Base-by-base conservation (phyloP, 2,113 vertebrate species). In the Aegypius monachus region DNA sequence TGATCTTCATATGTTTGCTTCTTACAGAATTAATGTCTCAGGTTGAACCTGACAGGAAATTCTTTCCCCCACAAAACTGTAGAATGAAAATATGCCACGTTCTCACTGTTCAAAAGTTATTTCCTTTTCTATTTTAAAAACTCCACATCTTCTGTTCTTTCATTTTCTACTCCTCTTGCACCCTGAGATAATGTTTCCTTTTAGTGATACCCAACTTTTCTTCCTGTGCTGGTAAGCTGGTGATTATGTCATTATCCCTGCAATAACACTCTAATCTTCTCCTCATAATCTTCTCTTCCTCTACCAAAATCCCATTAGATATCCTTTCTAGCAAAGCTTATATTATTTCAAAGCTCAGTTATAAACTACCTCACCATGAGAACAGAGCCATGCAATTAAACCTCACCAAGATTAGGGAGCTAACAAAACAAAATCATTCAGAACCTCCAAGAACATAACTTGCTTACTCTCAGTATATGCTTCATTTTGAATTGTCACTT, bases 251-350 rank as follows among this genome's bases (percentile, higher is more conserved):
- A 86, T 91, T 95, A 95, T 91, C 89, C 62, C 50, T 82, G 81
- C 85, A 96, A 68, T 94, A 96, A 89, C 66, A 87, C 52, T 72
- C 68, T 82, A 91, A 94, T 95, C 86, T 86, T 74, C 91, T 93
- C 53, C 20, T 78, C 70, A 48, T 88, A 92, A 93, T 91, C 86
- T 88, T 56, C 52, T 94, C 70, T 84, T 91, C 48, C 53, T 79
- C 79, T 75, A 90, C 63, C n/a, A 91, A 91, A 97, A 94, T 68
- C 90, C 77, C 43, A 82, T 96, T 92, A 96, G 74, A 91, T 67
- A 93, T 52, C 38, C 50, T 93, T 82, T 74, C 81, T 63, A 86
- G 89, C 42, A 85, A 87, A 93, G 78, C 91, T 93, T 55, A 3
- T 56, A 85, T 82, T 91, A 90, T 87, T 93, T 88, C 74, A 82